Evolutionary conservation across 2,797 vertebrate species (phyloP).

Genomic region (Danio tinwini): DNA sequence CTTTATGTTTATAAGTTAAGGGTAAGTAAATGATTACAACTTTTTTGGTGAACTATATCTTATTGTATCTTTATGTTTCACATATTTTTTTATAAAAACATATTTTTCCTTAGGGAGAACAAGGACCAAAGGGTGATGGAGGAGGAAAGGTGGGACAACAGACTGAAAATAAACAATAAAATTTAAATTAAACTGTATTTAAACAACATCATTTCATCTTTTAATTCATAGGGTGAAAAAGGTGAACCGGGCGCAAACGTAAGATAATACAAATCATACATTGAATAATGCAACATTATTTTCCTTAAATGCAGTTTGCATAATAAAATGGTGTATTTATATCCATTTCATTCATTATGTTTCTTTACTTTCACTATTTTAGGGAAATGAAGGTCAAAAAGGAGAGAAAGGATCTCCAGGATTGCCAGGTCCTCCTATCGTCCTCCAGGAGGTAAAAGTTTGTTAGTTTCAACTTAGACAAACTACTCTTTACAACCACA

Average conservation of each 20-base stretch:
- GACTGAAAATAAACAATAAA: neutral
- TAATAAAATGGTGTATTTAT: slow-evolving; percentile 5
- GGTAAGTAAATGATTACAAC: too few relatives aligned
- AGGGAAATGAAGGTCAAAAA: slow-evolving; percentile 78
- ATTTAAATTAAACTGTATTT: neutral
- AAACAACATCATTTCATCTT: slow-evolving; percentile 10
- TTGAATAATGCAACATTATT: neutral
- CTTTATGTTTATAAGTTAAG: too few relatives aligned
- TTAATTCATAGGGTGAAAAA: slow-evolving; percentile 73
- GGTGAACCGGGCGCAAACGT: slow-evolving; percentile 74
- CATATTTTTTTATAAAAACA: neutral
- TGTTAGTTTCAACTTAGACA: neutral
- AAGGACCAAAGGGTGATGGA: slow-evolving; percentile 71
- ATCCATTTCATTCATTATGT: neutral
- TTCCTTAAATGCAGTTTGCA: too few relatives aligned
- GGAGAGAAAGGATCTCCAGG: slow-evolving; percentile 80
- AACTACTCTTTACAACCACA: neutral
- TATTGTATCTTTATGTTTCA: neutral
- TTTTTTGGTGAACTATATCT: too few relatives aligned
- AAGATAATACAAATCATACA: slow-evolving; percentile 55
- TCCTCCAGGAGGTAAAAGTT: slow-evolving; percentile 73
- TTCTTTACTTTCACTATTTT: neutral
- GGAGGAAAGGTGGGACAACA: slow-evolving; percentile 72
- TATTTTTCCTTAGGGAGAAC: slow-evolving; percentile 70
- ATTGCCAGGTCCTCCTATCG: slow-evolving; percentile 74